Base-by-base conservation (phyloP, 2,888 invertebrate species). In the Eupithecia vulgata region DNA sequence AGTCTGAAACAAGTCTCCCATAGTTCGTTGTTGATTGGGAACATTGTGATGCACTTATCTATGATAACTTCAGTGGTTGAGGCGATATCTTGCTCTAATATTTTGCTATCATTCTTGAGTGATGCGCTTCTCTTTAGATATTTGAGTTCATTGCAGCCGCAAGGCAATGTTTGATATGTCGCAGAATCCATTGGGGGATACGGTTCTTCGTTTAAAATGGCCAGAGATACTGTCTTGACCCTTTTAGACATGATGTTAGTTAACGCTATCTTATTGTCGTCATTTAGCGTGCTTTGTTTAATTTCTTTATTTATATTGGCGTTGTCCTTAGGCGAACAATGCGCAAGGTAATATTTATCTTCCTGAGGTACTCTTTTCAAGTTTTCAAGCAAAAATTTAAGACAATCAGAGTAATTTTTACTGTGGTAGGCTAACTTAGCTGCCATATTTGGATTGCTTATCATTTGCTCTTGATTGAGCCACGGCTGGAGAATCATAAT, bases 1-100 rank as follows among this genome's bases (percentile, higher is more conserved):
- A 88, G 79, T 35, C 91, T 85, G 82, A 94, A 92, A 76, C 93
- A 94, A 5, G 84, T 84, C 74, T 94, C 93, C 94, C 94, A 94
- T 13, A 94, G 75, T 5, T 87, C 82, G 1, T 88, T 82, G 57
- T 92, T 88, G 2, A 92, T 86, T 0, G 94, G 94, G 71, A 94
- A 94, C 40, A 89, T 86, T 21, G 88, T 86, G 67, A 94, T 88
- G 74, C 91, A 93, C 81, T 89, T 91, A 72, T 94, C 94, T 52
- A 94, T 89, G 7, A 91, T 79, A 35, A 84, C 81, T 5, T 93
- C 93, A 25, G 94, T 93, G 79, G 83, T 84, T 0, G 80, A 65
- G 6, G 93, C 91, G 1, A 91, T 67, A 72, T 92, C 85, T 35
- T 67, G 64, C 5, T 88, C 85, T 74, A 79, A 77, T 30, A 64